Conservation (phyloP, 2,113 vertebrate species). For the Sprattus sprattus region DNA sequence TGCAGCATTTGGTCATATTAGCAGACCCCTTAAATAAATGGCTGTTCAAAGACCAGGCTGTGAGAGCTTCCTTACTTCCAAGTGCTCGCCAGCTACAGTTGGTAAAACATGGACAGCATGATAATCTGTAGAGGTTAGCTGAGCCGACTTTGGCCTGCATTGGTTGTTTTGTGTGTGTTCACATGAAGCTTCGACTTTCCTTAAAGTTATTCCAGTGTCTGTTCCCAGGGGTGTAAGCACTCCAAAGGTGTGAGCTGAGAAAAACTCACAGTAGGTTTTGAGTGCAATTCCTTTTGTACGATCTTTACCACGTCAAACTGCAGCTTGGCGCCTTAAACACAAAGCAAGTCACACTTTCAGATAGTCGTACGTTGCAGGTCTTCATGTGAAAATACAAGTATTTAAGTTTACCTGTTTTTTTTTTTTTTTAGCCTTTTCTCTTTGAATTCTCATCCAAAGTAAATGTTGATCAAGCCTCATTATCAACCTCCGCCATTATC, state of each 20-base stretch:
- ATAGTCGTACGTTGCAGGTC: background rate
- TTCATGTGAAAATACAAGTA: conserved; percentile 5
- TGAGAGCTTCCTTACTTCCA: background rate
- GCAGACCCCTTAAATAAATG: background rate
- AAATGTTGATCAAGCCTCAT: background rate
- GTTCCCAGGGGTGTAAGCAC: background rate
- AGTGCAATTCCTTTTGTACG: background rate
- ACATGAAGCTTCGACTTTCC: background rate
- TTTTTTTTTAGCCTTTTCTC: too few species aligned
- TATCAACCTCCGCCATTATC: background rate
- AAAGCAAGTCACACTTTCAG: background rate
- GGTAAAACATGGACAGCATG: background rate
- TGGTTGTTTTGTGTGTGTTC: background rate
- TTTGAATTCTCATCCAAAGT: background rate
- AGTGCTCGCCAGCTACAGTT: background rate
- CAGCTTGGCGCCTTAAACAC: background rate
- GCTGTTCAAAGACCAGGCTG: background rate
- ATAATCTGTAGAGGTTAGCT: background rate
- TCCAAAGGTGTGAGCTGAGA: background rate
- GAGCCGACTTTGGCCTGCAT: background rate
- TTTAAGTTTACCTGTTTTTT: background rate
- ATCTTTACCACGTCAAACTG: background rate
- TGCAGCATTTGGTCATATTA: background rate
- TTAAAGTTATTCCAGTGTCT: background rate
- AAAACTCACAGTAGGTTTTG: background rate